These are phyloP conservation scores for Lasioglossum morio DNA, from an alignment of 2,888 invertebrate genomes.

Conservation along the genomic window DNA sequence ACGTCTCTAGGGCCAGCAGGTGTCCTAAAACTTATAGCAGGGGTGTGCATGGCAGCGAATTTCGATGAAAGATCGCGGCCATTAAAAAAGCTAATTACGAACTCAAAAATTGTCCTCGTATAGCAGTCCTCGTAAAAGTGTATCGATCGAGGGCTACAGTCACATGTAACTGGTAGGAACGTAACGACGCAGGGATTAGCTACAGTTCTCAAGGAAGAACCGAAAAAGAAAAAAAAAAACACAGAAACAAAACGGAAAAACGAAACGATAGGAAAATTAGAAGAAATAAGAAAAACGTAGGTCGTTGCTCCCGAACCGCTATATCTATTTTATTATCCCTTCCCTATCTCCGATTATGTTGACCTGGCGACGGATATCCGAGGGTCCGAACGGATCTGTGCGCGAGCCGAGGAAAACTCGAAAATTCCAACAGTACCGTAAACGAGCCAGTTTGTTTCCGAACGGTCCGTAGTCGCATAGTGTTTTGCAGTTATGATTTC, in stretches of 20 bases:
- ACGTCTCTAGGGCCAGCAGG: neutral
- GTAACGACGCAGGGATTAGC: constrained; percentile 16
- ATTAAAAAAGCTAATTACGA: neutral
- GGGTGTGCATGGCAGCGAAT: constrained; percentile 9
- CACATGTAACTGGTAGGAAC: neutral
- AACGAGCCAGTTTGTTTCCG: constrained; percentile 69
- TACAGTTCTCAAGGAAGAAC: constrained; percentile 29
- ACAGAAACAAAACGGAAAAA: constrained; percentile 2
- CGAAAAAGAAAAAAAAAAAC: neutral
- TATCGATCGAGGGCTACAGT: neutral
- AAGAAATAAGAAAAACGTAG: constrained; percentile 32
- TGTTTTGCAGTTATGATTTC: constrained; percentile 83
- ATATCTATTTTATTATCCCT: constrained; percentile 3
- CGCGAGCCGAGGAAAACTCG: constrained; percentile 58
- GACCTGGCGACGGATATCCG: constrained; percentile 37
- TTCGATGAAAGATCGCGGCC: constrained; percentile 13
- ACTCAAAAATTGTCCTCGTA: constrained; percentile 3
- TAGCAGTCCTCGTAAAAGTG: neutral
- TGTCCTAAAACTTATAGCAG: constrained; percentile 3
- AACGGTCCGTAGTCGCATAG: constrained; percentile 72
- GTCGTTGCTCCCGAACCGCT: constrained; percentile 49
- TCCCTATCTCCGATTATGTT: constrained; percentile 12
- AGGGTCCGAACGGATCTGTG: constrained; percentile 28
- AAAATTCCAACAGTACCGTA: constrained; percentile 64
- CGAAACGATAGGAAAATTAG: constrained; percentile 27